Base-by-base conservation (phyloP, 2,888 invertebrate species). In the Abrostola tripartita region DNA sequence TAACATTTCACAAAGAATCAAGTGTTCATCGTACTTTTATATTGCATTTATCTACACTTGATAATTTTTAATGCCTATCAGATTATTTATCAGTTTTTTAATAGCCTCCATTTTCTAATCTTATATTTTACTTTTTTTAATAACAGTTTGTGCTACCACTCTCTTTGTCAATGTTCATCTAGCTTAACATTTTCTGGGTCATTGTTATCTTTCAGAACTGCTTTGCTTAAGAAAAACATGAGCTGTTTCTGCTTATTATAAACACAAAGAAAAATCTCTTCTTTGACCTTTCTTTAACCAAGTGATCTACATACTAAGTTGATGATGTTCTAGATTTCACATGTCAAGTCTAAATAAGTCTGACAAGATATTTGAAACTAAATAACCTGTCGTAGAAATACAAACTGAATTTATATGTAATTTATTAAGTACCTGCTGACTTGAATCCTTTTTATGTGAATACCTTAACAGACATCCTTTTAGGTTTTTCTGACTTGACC, bases 181-280 rank as follows among this genome's bases (percentile, higher is more conserved):
- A 24, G 24, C 4, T 24, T 4, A 24, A 24, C 24, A 24, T 24
- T 24, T 24, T 24, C 54, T 74, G 74, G 65, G 61, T 74, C n/a
- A 41, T 52, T 49, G 41, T 54, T 70, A 65, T 70, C 49, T 70
- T 36, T 71, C 35, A 14, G n/a, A 47, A 10, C 7, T 54, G 51
- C 51, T 56, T n/a, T 41, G 51, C 60, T 52, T 41, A 52, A 53
- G 52, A 61, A 59, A 59, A 65, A 6, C 37, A 55, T 58, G 38
- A 57, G 24, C 54, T 40, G 8, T 41, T 14, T 74, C 58, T 11
- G 41, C 41, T 58, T 70, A 65, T 65, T 61, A 74, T 71, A 75
- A 61, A 76, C 47, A 74, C 69, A 76, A 76, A 76, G 59, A 52
- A 9, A 61, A 52, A 38, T 49, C 57, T n/a, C 70, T 61, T 65